Evolutionary conservation across 1,140 invertebrate genomes (phyloP).

Genomic region (Eupeodes corollae): DNA sequence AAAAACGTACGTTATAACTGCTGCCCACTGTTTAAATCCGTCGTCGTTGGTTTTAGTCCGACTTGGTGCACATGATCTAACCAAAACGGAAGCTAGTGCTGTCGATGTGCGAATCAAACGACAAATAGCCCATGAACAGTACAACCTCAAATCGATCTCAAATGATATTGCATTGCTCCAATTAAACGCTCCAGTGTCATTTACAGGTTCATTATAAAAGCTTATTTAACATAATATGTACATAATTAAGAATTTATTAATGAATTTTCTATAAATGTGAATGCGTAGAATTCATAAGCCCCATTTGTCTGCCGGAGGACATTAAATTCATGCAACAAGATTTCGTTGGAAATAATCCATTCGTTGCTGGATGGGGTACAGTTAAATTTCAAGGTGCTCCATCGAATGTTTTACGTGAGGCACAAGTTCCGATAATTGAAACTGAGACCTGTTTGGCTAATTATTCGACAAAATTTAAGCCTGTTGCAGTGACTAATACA

Average conservation of each 20-base stretch:
- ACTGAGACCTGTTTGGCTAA: conserved; percentile 49
- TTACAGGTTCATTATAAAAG: conserved; percentile 1
- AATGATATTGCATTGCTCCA: conserved; percentile 70
- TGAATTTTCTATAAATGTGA: neutral
- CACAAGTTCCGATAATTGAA: conserved; percentile 58
- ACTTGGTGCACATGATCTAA: conserved; percentile 61
- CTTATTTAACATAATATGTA: neutral
- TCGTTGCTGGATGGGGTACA: conserved; percentile 42
- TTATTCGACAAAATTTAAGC: conserved; percentile 44
- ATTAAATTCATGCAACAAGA: conserved; percentile 37
- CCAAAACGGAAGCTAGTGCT: conserved; percentile 49
- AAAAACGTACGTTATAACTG: conserved; percentile 61
- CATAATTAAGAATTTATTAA: neutral
- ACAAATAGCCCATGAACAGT: conserved; percentile 52
- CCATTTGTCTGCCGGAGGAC: conserved; percentile 57
- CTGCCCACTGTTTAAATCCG: conserved; percentile 63
- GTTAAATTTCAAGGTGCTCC: conserved; percentile 43
- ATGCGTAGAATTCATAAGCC: conserved; percentile 45
- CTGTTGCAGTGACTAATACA: conserved; percentile 27
- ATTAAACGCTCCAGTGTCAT: conserved; percentile 29
- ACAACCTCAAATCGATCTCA: conserved; percentile 46
- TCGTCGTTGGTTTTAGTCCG: conserved; percentile 15
- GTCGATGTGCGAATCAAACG: conserved; percentile 49
- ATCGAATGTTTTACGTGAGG: conserved; percentile 49
- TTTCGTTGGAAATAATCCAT: conserved; percentile 42